phyloP scores from a whole-genome alignment of 2,797 vertebrate species.

The Phylloscopus collybita region DNA sequence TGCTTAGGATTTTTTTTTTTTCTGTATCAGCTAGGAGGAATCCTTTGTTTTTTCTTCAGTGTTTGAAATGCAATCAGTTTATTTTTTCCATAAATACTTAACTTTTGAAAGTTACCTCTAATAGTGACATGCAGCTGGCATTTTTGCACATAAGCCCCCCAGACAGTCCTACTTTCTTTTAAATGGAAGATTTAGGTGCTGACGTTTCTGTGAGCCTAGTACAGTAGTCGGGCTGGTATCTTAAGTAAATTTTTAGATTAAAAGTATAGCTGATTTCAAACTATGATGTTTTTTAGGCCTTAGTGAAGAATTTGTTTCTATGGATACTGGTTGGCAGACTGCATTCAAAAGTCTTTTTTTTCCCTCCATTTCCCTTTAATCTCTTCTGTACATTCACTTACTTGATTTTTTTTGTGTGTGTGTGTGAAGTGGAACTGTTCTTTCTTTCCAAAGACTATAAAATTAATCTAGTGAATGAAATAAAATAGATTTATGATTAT shows the following conservation, averaged over 20 bases:
- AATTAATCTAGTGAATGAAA: conserved; percentile 34
- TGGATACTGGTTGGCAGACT: background rate
- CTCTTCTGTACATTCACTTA: background rate
- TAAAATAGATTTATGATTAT: conserved; percentile 37
- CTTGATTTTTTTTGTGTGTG: background rate
- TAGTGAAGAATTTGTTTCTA: background rate
- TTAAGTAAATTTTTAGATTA: background rate
- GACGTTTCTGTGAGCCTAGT: background rate
- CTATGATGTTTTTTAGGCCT: background rate
- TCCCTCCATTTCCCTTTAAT: background rate
- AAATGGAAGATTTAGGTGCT: background rate
- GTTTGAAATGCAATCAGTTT: background rate
- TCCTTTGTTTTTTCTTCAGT: background rate
- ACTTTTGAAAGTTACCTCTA: background rate
- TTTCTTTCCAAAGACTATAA: conserved; percentile 35
- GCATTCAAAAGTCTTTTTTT: background rate
- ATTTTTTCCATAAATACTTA: background rate
- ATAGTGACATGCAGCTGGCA: background rate
- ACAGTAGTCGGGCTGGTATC: background rate
- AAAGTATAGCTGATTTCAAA: background rate
- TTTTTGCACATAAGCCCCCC: background rate
- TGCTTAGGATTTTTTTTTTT: background rate
- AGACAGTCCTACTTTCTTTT: background rate
- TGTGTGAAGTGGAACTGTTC: background rate
- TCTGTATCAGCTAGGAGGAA: background rate